Evolutionary conservation across 2,888 invertebrate genomes (phyloP).

Genomic region (Drosophila mettleri): DNA sequence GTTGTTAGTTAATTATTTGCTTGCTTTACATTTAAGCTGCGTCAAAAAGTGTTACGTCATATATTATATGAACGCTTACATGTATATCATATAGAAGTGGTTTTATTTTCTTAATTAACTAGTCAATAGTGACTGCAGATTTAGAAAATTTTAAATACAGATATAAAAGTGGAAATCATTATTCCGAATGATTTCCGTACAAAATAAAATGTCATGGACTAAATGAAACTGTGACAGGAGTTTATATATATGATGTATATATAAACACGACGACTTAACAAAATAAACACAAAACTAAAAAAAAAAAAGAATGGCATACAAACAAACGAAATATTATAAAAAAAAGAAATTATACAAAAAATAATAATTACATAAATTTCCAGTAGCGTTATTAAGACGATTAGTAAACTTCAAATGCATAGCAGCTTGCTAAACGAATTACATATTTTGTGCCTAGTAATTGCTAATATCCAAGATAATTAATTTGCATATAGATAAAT

Average conservation of each 20-base stretch:
- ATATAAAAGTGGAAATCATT: conserved; percentile 20
- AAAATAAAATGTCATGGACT: conserved; percentile 50
- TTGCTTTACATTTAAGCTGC: conserved; percentile 60
- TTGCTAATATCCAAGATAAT: conserved; percentile 73
- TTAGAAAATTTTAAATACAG: conserved; percentile 35
- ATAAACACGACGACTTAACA: conserved; percentile 29
- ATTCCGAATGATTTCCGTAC: conserved; percentile 41
- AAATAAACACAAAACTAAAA: conserved; percentile 28
- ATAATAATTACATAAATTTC: conserved; percentile 15
- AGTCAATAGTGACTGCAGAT: conserved; percentile 61
- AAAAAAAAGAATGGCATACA: conserved; percentile 27
- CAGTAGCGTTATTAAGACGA: conserved; percentile 35
- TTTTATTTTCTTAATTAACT: conserved; percentile 60
- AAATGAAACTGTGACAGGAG: conserved; percentile 12
- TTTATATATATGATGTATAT: conserved; percentile 3
- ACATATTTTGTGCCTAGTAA: conserved; percentile 76
- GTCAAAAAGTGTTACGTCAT: conserved; percentile 60
- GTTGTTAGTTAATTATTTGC: conserved; percentile 46
- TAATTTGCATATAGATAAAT: conserved; percentile 61
- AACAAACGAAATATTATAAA: conserved; percentile 11
- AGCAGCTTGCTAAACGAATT: conserved; percentile 64
- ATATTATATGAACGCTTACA: conserved; percentile 35
- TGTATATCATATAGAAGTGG: conserved; percentile 43
- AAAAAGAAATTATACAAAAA: background rate
- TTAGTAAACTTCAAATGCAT: conserved; percentile 46